phyloP scores from a whole-genome alignment of 2,888 invertebrate genomes.

The Idaea dimidiata region DNA sequence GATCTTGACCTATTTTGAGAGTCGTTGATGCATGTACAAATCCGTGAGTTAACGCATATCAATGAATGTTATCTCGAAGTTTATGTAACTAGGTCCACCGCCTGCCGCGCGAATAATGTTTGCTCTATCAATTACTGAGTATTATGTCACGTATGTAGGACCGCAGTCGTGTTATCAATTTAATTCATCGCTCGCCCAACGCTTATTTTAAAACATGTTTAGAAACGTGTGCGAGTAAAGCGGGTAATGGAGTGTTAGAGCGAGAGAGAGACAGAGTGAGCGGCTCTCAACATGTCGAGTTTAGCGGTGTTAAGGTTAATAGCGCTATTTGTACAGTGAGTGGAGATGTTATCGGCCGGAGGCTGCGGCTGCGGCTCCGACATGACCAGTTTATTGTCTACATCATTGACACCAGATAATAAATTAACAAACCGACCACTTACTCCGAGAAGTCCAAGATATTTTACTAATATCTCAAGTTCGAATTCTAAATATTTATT shows the following conservation, averaged over 20 bases:
- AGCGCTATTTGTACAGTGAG: constrained; percentile 69
- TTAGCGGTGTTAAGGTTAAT: constrained; percentile 71
- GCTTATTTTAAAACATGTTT: constrained; percentile 52
- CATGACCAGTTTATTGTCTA: constrained; percentile 52
- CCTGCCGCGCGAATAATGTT: constrained; percentile 34
- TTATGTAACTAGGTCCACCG: constrained; percentile 19
- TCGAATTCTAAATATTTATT: constrained; percentile 16
- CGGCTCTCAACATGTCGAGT: constrained; percentile 58
- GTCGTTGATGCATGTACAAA: constrained; percentile 17
- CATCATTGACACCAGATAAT: constrained; percentile 41
- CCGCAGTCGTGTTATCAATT: constrained; percentile 50
- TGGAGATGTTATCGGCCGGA: constrained; percentile 61
- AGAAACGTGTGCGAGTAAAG: constrained; percentile 38
- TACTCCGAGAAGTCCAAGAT: constrained; percentile 16
- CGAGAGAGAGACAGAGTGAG: constrained; percentile 29
- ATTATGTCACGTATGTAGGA: constrained; percentile 56
- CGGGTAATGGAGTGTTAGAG: constrained; percentile 22
- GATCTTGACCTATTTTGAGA: constrained; percentile 14
- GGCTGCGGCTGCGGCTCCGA: constrained; percentile 44
- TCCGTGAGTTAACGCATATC: constrained; percentile 19
- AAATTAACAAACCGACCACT: constrained; percentile 32
- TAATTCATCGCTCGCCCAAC: constrained; percentile 53
- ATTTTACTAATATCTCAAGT: constrained; percentile 2
- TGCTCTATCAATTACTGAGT: constrained; percentile 61
- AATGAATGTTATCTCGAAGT: constrained; percentile 20